Evolutionary conservation across 53 echinoderm and acorn worm genomes (phyloP).

Genomic region (Antedon mediterranea): DNA sequence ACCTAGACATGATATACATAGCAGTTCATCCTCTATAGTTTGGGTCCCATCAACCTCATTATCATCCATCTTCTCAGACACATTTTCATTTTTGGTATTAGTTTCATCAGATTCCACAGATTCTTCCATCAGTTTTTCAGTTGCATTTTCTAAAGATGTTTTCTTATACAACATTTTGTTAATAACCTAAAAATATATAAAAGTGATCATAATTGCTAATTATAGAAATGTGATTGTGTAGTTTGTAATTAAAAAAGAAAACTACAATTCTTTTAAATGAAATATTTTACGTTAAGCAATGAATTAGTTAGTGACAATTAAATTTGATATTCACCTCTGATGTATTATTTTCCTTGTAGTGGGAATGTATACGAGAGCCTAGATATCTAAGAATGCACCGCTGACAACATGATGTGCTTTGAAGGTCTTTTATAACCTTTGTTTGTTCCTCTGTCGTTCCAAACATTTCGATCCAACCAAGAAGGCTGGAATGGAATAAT

Average conservation of each 20-base stretch:
- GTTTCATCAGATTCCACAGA: neutral
- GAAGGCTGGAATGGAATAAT: too few relatives aligned
- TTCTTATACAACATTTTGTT: neutral
- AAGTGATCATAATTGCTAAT: too few relatives aligned
- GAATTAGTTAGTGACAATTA: too few relatives aligned
- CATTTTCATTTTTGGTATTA: neutral
- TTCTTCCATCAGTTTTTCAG: neutral
- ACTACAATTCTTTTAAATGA: too few relatives aligned
- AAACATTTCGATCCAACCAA: neutral
- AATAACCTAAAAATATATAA: neutral
- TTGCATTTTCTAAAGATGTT: neutral
- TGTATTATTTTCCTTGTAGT: neutral
- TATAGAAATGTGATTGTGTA: too few relatives aligned
- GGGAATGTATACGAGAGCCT: neutral
- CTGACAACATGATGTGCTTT: neutral
- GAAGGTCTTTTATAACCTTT: neutral
- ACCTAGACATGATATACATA: slow-evolving; percentile 69
- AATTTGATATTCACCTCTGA: neutral
- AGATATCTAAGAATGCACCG: neutral
- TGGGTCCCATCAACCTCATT: neutral
- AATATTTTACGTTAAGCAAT: too few relatives aligned
- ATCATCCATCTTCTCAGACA: neutral
- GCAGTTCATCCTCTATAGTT: neutral
- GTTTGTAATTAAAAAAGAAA: too few relatives aligned
- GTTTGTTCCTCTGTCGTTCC: neutral